phyloP scores from a whole-genome alignment of 1,140 invertebrate genomes.

The Mya arenaria region DNA sequence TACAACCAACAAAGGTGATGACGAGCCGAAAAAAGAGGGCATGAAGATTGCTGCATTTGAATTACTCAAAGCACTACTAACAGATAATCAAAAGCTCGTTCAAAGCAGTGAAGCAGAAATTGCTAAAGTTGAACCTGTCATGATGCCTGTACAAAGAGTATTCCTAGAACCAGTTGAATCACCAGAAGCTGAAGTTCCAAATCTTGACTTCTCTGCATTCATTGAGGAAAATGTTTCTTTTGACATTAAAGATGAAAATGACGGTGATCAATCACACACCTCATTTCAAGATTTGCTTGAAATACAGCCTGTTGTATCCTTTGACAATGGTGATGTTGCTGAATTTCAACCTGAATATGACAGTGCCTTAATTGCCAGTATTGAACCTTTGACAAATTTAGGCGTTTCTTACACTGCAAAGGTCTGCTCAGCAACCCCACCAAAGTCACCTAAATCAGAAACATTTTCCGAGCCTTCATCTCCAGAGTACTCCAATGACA shows the following conservation, averaged over 20 bases:
- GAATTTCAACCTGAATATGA: slow-evolving; percentile 2
- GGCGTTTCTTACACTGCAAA: too few species aligned
- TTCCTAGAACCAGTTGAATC: neutral
- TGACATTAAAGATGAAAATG: neutral
- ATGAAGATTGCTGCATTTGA: slow-evolving; percentile 43
- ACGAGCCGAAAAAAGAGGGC: slow-evolving; percentile 26
- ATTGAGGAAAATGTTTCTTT: neutral
- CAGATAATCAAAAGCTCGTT: slow-evolving; percentile 1
- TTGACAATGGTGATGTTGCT: slow-evolving; percentile 41
- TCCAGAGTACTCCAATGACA: neutral
- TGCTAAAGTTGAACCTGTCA: neutral
- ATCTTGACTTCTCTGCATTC: slow-evolving; percentile 18
- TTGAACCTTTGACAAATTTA: neutral
- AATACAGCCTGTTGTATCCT: slow-evolving; percentile 39
- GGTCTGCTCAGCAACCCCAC: neutral
- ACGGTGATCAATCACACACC: neutral
- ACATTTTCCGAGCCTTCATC: slow-evolving; percentile 20
- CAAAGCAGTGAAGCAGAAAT: neutral
- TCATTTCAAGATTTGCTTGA: slow-evolving; percentile 24
- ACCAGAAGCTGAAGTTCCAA: slow-evolving; percentile 30
- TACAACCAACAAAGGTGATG: neutral
- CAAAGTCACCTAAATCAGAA: neutral
- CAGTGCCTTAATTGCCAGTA: neutral
- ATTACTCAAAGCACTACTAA: slow-evolving; percentile 34
- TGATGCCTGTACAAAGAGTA: neutral